These are phyloP conservation scores for Thripadectes ignobilis DNA, from an alignment of 2,797 vertebrate species.

Conservation along the genomic window DNA sequence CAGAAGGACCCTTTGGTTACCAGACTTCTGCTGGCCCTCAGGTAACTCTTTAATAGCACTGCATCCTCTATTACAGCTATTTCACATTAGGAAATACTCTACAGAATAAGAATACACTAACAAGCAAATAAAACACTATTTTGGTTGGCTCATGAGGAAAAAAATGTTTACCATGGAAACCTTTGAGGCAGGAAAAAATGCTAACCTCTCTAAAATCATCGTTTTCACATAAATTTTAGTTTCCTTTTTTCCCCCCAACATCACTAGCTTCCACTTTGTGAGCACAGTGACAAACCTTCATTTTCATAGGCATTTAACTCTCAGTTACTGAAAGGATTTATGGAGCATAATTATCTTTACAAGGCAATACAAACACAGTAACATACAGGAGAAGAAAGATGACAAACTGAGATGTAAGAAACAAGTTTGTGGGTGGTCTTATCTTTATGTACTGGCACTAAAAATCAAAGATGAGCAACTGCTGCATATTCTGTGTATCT, in stretches of 20 bases:
- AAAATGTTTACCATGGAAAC: not conserved
- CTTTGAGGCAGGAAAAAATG: not conserved
- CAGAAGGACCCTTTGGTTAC: not conserved
- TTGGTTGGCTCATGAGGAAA: not conserved
- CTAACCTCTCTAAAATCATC: not conserved
- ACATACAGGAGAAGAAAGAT: not conserved
- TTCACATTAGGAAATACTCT: not conserved
- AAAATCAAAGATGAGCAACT: not conserved
- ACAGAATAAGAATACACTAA: not conserved
- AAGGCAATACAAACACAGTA: constrained; percentile 5
- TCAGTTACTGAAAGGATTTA: constrained; percentile 40
- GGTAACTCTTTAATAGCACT: not conserved
- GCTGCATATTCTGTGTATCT: not conserved
- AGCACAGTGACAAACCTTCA: not conserved
- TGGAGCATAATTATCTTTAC: constrained; percentile 36
- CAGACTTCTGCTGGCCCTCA: not conserved
- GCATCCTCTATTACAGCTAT: not conserved
- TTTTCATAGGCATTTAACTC: constrained; percentile 32
- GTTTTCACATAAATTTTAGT: not conserved
- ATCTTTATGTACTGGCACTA: not conserved
- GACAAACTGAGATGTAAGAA: constrained; percentile 19
- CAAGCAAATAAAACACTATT: not conserved
- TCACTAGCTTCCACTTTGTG: not conserved
- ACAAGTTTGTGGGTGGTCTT: not conserved
- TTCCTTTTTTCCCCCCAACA: not conserved